Conservation (phyloP, 2,797 vertebrate species). For the Malurus leucopterus region DNA sequence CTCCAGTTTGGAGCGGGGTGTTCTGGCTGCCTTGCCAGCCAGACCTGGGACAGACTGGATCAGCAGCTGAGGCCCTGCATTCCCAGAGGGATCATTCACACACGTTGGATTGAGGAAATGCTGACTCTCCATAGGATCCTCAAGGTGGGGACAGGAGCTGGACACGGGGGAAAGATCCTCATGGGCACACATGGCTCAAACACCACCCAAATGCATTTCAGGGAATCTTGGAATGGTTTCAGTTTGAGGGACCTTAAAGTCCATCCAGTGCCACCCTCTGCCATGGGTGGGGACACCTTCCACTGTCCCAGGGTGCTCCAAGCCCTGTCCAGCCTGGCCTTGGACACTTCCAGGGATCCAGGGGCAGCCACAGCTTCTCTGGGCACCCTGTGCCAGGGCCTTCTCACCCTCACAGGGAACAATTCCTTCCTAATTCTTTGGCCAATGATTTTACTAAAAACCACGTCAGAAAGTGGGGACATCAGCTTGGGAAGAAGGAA, state of each 20-base stretch:
- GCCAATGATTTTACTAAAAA: background rate
- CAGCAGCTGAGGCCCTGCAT: fast-evolving
- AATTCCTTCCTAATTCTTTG: background rate
- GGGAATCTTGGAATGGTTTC: background rate
- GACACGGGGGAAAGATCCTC: background rate
- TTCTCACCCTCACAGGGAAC: fast-evolving
- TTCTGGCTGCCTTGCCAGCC: background rate
- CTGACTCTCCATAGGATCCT: background rate
- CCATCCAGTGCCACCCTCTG: too few relatives aligned
- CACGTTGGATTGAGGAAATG: fast-evolving
- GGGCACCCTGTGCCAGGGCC: background rate
- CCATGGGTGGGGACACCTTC: background rate
- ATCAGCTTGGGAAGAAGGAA: background rate
- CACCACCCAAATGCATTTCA: background rate
- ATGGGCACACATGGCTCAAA: fast-evolving
- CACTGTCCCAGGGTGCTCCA: fast-evolving
- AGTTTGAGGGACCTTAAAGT: background rate
- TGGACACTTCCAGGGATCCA: background rate
- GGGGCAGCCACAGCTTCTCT: background rate
- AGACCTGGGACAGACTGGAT: fast-evolving
- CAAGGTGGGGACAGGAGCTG: background rate
- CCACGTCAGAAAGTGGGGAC: background rate
- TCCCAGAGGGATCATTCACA: background rate
- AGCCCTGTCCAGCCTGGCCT: fast-evolving
- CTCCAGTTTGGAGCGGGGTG: background rate